Evolutionary conservation across 2,797 vertebrate species (phyloP).

Genomic region (Pipistrellus nathusii): DNA sequence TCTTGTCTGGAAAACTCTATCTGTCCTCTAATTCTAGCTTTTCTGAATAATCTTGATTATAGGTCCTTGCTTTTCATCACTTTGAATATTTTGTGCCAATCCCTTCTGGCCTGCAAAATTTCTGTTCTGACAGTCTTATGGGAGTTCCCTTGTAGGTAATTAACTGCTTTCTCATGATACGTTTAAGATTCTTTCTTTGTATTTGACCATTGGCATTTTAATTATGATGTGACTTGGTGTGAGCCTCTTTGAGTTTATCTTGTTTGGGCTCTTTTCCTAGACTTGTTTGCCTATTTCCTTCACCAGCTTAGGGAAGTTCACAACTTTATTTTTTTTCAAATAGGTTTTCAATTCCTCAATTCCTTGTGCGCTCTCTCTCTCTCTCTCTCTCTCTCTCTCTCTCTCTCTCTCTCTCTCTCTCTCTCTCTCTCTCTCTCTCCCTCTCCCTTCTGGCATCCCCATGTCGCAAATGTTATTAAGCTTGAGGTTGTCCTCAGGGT

Average conservation of each 20-base stretch:
- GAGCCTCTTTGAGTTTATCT: not conserved
- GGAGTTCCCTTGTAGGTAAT: not conserved
- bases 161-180: not conserved
- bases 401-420: too few species aligned
- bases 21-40: not conserved
- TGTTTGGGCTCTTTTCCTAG: not conserved
- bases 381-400: too few species aligned
- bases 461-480: not conserved
- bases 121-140: not conserved
- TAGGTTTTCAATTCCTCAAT: not conserved
- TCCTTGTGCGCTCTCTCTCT: not conserved
- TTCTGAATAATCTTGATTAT: not conserved
- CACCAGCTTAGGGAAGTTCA: not conserved
- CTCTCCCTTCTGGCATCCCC: not conserved
- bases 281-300: not conserved
- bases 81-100: not conserved
- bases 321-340: not conserved
- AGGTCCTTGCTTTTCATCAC: not conserved
- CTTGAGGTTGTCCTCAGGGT: not conserved
- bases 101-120: not conserved
- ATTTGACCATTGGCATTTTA: not conserved
- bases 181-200: not conserved
- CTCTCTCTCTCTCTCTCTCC: not conserved
- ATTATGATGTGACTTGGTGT: not conserved
- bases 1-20: not conserved